Evolutionary conservation across 2,113 vertebrate genomes (phyloP), one percentile per base, ranked within the genome.

Genomic region (Origma solitaria): DNA sequence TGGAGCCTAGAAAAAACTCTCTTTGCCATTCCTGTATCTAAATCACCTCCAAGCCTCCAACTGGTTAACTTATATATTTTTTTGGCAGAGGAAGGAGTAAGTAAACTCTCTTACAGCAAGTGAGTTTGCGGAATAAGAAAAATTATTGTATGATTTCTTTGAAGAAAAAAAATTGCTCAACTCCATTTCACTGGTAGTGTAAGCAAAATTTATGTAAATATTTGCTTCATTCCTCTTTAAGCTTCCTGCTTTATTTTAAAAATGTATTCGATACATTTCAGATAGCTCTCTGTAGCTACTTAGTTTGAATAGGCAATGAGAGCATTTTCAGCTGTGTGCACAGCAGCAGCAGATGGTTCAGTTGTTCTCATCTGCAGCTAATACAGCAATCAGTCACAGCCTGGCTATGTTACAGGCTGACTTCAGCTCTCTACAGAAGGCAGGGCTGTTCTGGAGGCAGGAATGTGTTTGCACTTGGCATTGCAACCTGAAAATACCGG

Each of bases 401-500:
- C 73, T 3, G 16, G 51, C 77, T 75, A 80, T 28, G 3, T 18
- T 33, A 31, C 72, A 78, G 83, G 38, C 83, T 75, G 84, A 20
- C 44, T 78, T 44, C 45, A 71, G 6, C 72, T 45, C 57, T n/a
- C 58, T 86, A 57, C 78, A 80, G 49, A 77, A 88, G 88, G 85
- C 85, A 82, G 79, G 82, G 61, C 72, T 84, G n/a, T 51, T 88
- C 47, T 64, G 38, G 42, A 66, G 47, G 17, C 82, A 81, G 86
- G 91, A 95, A 89, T 62, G 81, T 71, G 69, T 95, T 95, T 95
- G 73, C 72, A 45, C 83, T 94, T 95, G 92, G 95, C 92, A 76
- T 21, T 53, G 75, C 82, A 62, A 94, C 79, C 95, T 96, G 93
- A 95, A 95, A 94, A 94, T 89, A 94, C 94, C 40, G 38, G 94